Percentiles rank a stretch among this genome's conserved stretches.
Evolutionary conservation across 1,140 invertebrate genomes (phyloP).

Genomic region (Liolophura sinensis): DNA sequence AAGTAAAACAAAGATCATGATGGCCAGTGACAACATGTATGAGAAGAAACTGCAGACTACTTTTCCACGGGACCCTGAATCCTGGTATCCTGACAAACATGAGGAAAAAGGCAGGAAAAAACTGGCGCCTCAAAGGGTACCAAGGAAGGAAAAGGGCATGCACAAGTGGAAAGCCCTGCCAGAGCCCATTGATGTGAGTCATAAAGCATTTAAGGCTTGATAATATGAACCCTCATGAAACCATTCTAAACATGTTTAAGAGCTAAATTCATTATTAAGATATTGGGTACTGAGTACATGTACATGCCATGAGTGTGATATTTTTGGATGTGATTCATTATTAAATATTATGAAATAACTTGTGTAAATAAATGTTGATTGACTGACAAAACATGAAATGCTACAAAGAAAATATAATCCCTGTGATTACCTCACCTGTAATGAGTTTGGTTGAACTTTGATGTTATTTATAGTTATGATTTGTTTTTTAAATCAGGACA

Average conservation of each 20-base stretch:
- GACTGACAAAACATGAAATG: not conserved
- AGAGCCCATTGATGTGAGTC: conserved; percentile 35
- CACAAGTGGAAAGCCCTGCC: conserved; percentile 31
- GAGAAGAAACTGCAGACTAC: conserved; percentile 40
- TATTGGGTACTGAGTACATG: too few species aligned
- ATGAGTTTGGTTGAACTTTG: conserved; percentile 3
- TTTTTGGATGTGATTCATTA: too few species aligned
- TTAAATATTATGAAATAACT: not conserved
- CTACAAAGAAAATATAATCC: too few species aligned
- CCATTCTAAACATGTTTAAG: too few species aligned
- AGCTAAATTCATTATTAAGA: too few species aligned
- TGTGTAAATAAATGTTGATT: not conserved
- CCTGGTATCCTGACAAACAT: conserved; percentile 35
- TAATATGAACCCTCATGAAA: too few species aligned
- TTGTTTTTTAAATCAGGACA: conserved; percentile 23
- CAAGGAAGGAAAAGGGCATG: conserved; percentile 30
- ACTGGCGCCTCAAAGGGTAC: conserved; percentile 7
- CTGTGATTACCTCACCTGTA: too few species aligned
- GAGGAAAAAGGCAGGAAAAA: conserved; percentile 24
- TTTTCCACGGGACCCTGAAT: conserved; percentile 34
- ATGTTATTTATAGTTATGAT: not conserved
- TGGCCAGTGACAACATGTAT: conserved; percentile 49
- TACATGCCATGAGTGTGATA: too few species aligned
- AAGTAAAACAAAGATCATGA: conserved; percentile 33
- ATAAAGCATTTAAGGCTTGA: not conserved